A percentile compares a stretch with the other conserved stretches of the same genome.
phyloP scores from a whole-genome alignment of 2,888 invertebrate species.

The Eurytoma californica region DNA sequence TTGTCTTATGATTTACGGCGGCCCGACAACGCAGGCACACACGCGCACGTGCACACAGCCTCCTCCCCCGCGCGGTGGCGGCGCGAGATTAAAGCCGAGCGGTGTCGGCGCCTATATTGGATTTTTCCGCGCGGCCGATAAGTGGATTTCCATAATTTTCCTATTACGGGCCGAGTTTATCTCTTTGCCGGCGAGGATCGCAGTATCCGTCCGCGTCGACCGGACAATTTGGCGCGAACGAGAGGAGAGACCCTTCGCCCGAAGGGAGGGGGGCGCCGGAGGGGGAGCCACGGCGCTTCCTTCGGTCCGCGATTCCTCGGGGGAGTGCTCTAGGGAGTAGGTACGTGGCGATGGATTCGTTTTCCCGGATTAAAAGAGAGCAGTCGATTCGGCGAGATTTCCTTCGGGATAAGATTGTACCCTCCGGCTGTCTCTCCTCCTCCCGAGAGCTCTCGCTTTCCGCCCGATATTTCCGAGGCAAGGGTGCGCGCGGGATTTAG shows the following conservation, averaged over 20 bases:
- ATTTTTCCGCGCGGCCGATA: conserved; percentile 54
- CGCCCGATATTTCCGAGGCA: background rate
- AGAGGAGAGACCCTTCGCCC: conserved; percentile 1
- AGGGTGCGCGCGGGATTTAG: no score
- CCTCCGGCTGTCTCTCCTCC: background rate
- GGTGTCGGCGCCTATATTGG: conserved; percentile 55
- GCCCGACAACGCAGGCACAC: conserved; percentile 23
- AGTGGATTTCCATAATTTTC: conserved; percentile 49
- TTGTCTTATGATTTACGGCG: conserved; percentile 67
- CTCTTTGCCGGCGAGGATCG: conserved; percentile 5
- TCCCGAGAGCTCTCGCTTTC: background rate
- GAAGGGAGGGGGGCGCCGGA: background rate
- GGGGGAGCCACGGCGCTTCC: background rate
- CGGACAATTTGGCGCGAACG: conserved; percentile 27
- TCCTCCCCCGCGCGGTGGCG: conserved; percentile 1
- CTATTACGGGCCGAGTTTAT: conserved; percentile 23
- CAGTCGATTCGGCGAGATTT: conserved; percentile 57
- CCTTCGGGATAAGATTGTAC: conserved; percentile 35
- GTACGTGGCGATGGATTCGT: conserved; percentile 55
- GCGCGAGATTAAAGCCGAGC: conserved; percentile 33
- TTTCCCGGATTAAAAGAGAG: conserved; percentile 65
- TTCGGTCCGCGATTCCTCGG: background rate
- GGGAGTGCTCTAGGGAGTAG: no score
- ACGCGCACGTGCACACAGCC: background rate
- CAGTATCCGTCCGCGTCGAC: background rate